Evolutionary conservation across 2,888 invertebrate genomes (phyloP).

Genomic region (Gastrophysa polygoni): DNA sequence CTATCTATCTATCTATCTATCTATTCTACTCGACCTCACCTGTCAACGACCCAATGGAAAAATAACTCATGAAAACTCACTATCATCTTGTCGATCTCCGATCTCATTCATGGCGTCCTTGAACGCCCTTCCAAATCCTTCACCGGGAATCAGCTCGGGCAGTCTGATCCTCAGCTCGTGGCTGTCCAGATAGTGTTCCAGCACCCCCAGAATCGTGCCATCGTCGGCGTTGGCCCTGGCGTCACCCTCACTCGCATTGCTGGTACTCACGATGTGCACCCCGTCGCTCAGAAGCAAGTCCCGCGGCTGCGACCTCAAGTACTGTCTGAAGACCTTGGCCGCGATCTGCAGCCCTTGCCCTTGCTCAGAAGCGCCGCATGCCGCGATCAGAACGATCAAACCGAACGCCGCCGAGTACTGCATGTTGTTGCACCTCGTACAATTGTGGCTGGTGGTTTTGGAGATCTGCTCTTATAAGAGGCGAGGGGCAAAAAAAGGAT

Average conservation of each 20-base stretch:
- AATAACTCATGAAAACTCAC: conserved; percentile 48
- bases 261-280: conserved; percentile 66
- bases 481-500: conserved; percentile 38
- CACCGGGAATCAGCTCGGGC: conserved; percentile 71
- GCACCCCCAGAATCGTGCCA: conserved; percentile 63
- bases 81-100: conserved; percentile 60
- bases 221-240: conserved; percentile 61
- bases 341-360: conserved; percentile 50
- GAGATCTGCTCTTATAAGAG: conserved; percentile 40
- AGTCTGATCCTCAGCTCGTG: conserved; percentile 77
- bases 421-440: conserved; percentile 44
- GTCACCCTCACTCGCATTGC: conserved; percentile 56
- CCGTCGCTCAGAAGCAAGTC: conserved; percentile 68
- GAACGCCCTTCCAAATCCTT: conserved; percentile 61
- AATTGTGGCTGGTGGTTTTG: conserved; percentile 39
- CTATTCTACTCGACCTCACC: too few relatives aligned
- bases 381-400: conserved; percentile 36
- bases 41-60: too few relatives aligned
- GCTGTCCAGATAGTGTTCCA: conserved; percentile 71
- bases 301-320: conserved; percentile 60
- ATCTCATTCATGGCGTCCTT: conserved; percentile 64
- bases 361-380: conserved; percentile 36
- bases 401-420: conserved; percentile 48
- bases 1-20: too few relatives aligned
- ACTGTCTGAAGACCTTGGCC: conserved; percentile 59